phyloP scores from a whole-genome alignment of 1,140 invertebrate species.

The Brachionus manjavacas region DNA sequence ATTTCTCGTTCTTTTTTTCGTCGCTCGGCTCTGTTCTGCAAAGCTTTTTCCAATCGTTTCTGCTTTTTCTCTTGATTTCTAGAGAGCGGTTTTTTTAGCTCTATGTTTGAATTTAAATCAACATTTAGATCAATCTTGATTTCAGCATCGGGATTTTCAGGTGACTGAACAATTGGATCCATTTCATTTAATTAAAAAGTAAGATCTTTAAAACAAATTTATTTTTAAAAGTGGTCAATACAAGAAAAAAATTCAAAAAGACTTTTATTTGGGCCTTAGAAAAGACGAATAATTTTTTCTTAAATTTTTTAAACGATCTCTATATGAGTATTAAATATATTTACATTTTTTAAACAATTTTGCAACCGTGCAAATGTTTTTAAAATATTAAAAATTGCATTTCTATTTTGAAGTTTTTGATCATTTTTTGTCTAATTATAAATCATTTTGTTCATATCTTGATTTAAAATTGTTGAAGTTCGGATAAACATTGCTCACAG shows the following conservation, averaged over 20 bases:
- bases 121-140: neutral
- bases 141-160: neutral
- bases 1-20: constrained; percentile 35
- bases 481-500: neutral
- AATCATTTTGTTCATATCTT: too few species aligned
- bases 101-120: neutral
- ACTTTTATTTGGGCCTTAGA: neutral
- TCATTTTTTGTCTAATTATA: neutral
- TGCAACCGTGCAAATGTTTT: neutral
- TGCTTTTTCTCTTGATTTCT: constrained; percentile 41
- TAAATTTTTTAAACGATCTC: neutral
- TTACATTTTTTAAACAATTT: neutral
- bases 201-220: neutral
- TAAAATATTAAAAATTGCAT: neutral
- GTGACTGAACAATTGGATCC: neutral
- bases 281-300: neutral
- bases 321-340: neutral
- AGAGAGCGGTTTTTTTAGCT: neutral
- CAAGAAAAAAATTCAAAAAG: neutral
- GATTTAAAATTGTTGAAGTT: neutral
- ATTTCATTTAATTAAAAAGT: neutral
- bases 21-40: neutral
- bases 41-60: neutral
- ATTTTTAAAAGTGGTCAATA: neutral
- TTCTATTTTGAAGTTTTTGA: neutral